Base-by-base conservation (phyloP, 2,113 vertebrate genomes). In the Speoplatyrhinus poulsoni region DNA sequence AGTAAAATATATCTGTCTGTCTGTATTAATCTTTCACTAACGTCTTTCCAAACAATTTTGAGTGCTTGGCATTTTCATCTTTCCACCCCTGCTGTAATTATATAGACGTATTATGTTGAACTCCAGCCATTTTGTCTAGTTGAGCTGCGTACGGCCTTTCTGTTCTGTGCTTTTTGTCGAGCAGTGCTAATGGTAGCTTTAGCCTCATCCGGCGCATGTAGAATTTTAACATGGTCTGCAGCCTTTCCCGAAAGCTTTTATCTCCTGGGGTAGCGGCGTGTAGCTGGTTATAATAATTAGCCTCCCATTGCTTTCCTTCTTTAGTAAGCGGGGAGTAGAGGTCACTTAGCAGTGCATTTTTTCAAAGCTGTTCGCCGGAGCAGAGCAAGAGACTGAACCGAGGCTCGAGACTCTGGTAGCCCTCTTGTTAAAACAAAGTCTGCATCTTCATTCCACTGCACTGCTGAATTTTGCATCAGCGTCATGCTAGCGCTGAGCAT, bases 361-460 rank as follows among this genome's bases (percentile, higher is more conserved):
- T 9, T 32, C 17, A 12, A 26, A 26, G 7, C 17, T 58, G 9
- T 33, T 58, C 10, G 26, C 60, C 47, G 59, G 10, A 12, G 61
- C 36, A 2, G 47, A 53, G 62, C 33, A 47, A 49, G 73, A 63
- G 52, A 48, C 49, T 52, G 66, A 80, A 82, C 64, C 57, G 32
- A 60, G 74, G 83, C 75, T 82, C 41, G 48, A 70, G 64, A 66
- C 70, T 79, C 62, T 68, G 59, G 62, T 60, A 67, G 50, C 36
- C 41, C 70, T 9, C 49, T 79, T 65, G 49, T 73, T 81, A 62
- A 84, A 88, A 88, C 84, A 87, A 87, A 82, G 77, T 46, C 68
- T 63, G 58, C 53, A 65, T 90, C 83, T 90, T 87, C 84, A 88
- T 86, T 89, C 82, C 59, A 55, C 81, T 88, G 82, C 81, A 83